Conservation (phyloP, 2,113 vertebrate genomes). For the Crotalus helleri region DNA sequence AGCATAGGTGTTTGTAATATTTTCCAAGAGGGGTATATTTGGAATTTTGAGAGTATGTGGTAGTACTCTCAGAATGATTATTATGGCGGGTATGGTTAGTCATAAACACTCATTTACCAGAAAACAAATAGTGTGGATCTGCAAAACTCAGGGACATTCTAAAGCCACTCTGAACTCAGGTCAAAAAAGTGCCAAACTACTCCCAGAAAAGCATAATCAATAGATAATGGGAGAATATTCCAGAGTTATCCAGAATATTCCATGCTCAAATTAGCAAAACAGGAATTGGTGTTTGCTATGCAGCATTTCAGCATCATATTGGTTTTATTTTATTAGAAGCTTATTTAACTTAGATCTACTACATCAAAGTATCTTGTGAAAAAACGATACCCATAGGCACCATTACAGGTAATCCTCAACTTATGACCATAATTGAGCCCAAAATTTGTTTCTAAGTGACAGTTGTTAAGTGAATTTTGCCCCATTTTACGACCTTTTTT, state of each 20-base stretch:
- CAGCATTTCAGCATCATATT: not conserved
- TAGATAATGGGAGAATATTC: not conserved
- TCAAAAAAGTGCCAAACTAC: not conserved
- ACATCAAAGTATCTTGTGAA: not conserved
- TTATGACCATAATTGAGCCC: not conserved
- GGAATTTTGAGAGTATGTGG: not conserved
- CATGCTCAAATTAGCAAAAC: not conserved
- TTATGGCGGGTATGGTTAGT: not conserved
- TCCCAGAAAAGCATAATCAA: not conserved
- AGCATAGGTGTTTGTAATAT: not conserved
- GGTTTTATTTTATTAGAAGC: not conserved
- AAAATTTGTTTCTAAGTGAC: not conserved
- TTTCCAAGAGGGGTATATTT: not conserved
- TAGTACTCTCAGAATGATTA: not conserved
- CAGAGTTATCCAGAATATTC: not conserved
- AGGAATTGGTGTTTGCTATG: not conserved
- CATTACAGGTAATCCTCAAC: not conserved
- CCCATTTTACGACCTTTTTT: not conserved
- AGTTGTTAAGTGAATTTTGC: not conserved
- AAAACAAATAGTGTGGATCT: not conserved
- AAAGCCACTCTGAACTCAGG: not conserved
- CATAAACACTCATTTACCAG: not conserved
- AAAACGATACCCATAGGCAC: not conserved
- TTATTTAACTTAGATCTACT: not conserved
- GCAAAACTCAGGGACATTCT: not conserved